A percentile compares a stretch with the other conserved stretches of the same genome.
These are phyloP conservation scores for Pemphigus obesinymphae DNA, from an alignment of 1,140 invertebrate genomes.

Conservation along the genomic window DNA sequence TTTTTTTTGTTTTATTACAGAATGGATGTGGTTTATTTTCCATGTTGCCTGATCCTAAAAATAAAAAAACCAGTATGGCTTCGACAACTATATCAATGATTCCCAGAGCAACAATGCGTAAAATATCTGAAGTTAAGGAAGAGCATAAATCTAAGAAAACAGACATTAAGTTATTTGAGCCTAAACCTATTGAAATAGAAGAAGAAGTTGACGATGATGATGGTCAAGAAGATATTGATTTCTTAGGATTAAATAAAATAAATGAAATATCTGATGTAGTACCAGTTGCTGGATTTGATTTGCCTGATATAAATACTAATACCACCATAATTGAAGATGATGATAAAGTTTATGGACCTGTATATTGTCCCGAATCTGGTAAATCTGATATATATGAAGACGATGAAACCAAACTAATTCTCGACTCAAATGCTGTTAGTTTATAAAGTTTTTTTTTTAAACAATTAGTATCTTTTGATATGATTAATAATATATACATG, in stretches of 20 bases:
- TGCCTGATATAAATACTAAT: slow-evolving; percentile 32
- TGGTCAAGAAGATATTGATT: slow-evolving; percentile 52
- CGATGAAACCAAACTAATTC: slow-evolving; percentile 46
- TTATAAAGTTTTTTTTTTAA: background rate
- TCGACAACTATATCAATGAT: slow-evolving; percentile 35
- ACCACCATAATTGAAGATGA: slow-evolving; percentile 30
- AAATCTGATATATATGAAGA: slow-evolving; percentile 45
- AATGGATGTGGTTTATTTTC: slow-evolving; percentile 46
- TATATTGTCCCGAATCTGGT: slow-evolving; percentile 27
- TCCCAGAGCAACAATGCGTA: slow-evolving; percentile 42
- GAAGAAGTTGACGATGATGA: slow-evolving; percentile 53
- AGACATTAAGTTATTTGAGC: background rate
- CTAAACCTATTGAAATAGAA: slow-evolving; percentile 39
- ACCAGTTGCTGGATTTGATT: slow-evolving; percentile 48
- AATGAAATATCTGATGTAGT: slow-evolving; percentile 44
- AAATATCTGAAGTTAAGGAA: slow-evolving; percentile 1
- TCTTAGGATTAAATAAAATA: slow-evolving; percentile 47
- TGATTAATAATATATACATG: background rate
- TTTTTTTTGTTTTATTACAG: slow-evolving; percentile 29
- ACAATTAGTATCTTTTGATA: background rate
- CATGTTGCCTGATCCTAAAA: slow-evolving; percentile 45
- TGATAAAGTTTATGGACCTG: slow-evolving; percentile 41
- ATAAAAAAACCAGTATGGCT: slow-evolving; percentile 31
- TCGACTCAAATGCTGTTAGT: slow-evolving; percentile 17
- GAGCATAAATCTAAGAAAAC: background rate